Evolutionary conservation across 2,888 invertebrate genomes (phyloP), one percentile per base, ranked within the genome.

Genomic region (Dioctria rufipes): DNA sequence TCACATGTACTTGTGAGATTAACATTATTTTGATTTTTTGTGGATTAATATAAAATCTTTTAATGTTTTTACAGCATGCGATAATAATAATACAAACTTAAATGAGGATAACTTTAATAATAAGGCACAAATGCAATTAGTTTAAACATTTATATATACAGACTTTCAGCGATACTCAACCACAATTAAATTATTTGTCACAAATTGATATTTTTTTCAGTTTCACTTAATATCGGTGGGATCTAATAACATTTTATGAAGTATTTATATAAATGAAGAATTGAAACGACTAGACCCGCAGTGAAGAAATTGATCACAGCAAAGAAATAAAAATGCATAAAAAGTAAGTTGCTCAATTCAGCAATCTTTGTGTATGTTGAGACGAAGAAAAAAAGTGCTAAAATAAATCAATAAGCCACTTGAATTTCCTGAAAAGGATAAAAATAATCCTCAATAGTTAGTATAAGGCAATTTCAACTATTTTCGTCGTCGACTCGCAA

Each of bases 191-290:
- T 46, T 40, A 0, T 61, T 40, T 37, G 25, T 25, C 25, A 25
- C 25, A 25, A 25, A 25, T 25, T 25, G 25, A 25, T 3, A 2
- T 51, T 83, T 5, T 73, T 88, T 87, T 25, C 86, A 87, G 85
- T 85, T 86, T 0, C 89, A 89, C 83, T 83, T 89, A n/a, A 80
- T 89, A 4, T 89, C 89, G 2, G 81, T 89, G 80, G 89, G 89
- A 67, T 88, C 87, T 78, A 88, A 87, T 83, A 87, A 88, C 61
- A 86, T 87, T 39, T 85, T 89, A 84, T 81, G 89, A 2, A 88
- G 88, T 69, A 83, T 89, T 75, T 89, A 88, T 81, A 85, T 88
- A 9, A 86, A 85, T 82, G 85, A 84, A 78, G 87, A 86, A 71
- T 85, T 37, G 89, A 89, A 83, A 85, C 86, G 75, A 86, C 85